Evolutionary conservation across 2,888 invertebrate genomes (phyloP).

Genomic region (Drosophila hawaiiensis): DNA sequence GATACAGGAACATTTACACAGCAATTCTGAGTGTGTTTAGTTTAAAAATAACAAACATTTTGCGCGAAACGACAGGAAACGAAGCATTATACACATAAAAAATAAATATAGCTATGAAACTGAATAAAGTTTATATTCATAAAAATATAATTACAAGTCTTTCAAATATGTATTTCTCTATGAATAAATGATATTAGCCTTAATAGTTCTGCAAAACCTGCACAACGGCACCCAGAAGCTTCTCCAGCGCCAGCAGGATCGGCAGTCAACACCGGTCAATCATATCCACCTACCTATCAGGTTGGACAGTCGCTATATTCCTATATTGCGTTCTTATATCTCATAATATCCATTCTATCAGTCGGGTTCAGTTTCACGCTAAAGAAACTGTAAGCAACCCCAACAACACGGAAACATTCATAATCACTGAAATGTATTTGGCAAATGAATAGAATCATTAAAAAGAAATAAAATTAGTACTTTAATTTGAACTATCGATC

Average conservation of each 20-base stretch:
- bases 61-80: constrained; percentile 59
- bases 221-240: not conserved
- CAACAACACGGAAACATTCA: not conserved
- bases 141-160: constrained; percentile 61
- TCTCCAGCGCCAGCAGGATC: not conserved
- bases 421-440: not conserved
- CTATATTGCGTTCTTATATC: not conserved
- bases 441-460: no score
- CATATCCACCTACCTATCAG: not conserved
- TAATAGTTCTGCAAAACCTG: not conserved
- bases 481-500: not conserved
- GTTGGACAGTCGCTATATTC: not conserved
- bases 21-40: constrained; percentile 78
- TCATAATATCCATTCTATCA: not conserved
- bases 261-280: not conserved
- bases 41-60: constrained; percentile 52
- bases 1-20: constrained; percentile 82
- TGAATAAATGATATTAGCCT: constrained; percentile 1
- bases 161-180: constrained; percentile 7
- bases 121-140: constrained; percentile 74
- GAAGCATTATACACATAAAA: constrained; percentile 64
- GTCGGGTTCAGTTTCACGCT: not conserved
- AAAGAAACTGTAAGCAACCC: not conserved
- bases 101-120: constrained; percentile 65
- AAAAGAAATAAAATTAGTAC: no score